Evolutionary conservation across 2,888 invertebrate species (phyloP).

Genomic region (Drosophila atripex): DNA sequence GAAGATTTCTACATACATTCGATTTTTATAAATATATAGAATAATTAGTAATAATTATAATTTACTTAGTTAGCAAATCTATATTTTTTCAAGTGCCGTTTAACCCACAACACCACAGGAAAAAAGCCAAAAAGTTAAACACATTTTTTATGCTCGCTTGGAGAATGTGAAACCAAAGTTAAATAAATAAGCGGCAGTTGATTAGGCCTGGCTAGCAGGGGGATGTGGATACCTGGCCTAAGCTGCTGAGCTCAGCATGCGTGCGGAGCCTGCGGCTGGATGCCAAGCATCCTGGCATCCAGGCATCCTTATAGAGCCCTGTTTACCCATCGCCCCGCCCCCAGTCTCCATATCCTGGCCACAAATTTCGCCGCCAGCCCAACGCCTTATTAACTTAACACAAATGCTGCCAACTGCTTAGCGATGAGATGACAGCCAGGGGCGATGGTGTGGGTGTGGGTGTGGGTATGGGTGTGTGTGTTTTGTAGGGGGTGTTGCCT

Average conservation of each 20-base stretch:
- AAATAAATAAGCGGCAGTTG: conserved; percentile 76
- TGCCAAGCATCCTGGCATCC: neutral
- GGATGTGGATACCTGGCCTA: conserved; percentile 5
- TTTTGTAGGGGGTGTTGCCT: neutral
- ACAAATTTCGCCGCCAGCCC: conserved; percentile 17
- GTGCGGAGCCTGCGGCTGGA: conserved; percentile 52
- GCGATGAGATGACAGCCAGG: conserved; percentile 29
- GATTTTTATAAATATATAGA: too few species aligned
- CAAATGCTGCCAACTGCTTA: conserved; percentile 52
- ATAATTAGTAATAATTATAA: too few species aligned
- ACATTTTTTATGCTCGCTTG: conserved; percentile 44
- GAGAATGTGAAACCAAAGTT: conserved; percentile 70
- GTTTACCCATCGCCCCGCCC: neutral
- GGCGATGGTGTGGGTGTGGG: neutral
- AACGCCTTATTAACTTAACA: conserved; percentile 69
- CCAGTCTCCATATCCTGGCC: conserved; percentile 4
- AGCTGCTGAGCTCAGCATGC: conserved; percentile 50
- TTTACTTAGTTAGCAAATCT: too few species aligned
- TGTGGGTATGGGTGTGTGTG: too few species aligned
- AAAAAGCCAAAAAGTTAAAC: conserved; percentile 31
- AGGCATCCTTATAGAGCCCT: neutral
- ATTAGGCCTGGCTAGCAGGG: conserved; percentile 55
- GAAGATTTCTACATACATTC: too few species aligned
- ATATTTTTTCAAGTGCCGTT: neutral
- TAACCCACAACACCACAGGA: neutral